Base-by-base conservation (phyloP, 2,113 vertebrate genomes). In the Elanus axillaris region DNA sequence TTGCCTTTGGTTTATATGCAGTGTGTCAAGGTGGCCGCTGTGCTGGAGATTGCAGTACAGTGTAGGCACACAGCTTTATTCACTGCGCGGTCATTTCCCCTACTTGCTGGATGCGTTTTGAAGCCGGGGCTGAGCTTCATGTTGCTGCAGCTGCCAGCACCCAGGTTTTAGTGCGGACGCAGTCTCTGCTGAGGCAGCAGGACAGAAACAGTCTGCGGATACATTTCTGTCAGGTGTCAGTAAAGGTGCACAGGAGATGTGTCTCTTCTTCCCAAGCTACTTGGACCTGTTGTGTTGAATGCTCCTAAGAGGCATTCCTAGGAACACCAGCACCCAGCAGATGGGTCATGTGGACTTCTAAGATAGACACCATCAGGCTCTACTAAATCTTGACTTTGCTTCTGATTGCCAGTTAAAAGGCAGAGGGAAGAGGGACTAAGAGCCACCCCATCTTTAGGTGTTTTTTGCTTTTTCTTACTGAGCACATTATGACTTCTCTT, bases 171-270 rank as follows among this genome's bases (percentile, higher is more conserved):
- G 42, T 8, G 45, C 10, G 38, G 69, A 40, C 2, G 7, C 8
- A 34, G 43, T 18, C 16, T 62, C 86, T 86, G 66, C 45, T 1
- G 11, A 78, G 64, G 34, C 7, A 55, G 25, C 5, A 10, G 64
- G 18, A 13, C 23, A 66, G 81, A 66, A 94, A 48, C 3, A 14
- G 36, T 8, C 60, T 74, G 63, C 0, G 0, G 25, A 6, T 7
- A 29, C 1, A 1, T 58, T 59, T 32, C 21, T 42, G 76, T 10
- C 50, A 84, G 58, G 19, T 47, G 55, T 32, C 42, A 29, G 22
- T 25, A 69, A 64, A 42, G 25, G 47, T 22, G 29, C 15, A 38
- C 20, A 50, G 58, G n/a, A 86, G 21, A 43, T 12, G 16, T n/a
- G 19, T 20, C 27, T 52, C 45, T 71, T 81, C 60, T 88, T 78